Evolutionary conservation across 2,888 invertebrate species (phyloP), one percentile per base, ranked within the genome.

Genomic region (Drosophila mimica): DNA sequence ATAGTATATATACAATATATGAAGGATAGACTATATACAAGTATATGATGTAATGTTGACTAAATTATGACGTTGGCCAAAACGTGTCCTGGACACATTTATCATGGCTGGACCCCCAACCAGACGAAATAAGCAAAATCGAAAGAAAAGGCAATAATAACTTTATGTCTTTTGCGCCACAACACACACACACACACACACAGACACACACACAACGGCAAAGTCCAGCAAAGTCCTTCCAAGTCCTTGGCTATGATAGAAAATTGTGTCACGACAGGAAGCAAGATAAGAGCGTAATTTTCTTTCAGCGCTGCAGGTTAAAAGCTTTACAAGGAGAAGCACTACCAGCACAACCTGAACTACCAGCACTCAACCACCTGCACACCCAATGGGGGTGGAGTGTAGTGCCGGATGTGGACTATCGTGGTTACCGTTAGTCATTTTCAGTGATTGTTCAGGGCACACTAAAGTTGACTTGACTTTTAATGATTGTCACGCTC

Each of bases 231-330:
- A 60, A 64, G 58, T 76, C 57, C 61, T 62, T 56, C 46, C 52
- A 58, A 76, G 62, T 61, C 79, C 73, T 83, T 74, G 60, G 64
- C 82, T 90, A 91, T 92, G 91, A 92, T 92, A 92, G 91, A 92
- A 92, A 92, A 92, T 91, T 92, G 90, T 92, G 91, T 91, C 93
- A 93, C 93, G 93, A 93, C 93, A 93, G 93, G 93, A 93, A 93
- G 88, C 92, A 83, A 92, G 93, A 93, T 93, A 93, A 93, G 93
- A 92, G 89, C 91, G 92, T 92, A 93, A 92, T 92, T 91, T 88
- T 91, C 92, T 87, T 87, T 87, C 90, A 89, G 80, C 89, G 82
- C 80, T 74, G 74, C 74, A 74, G 74, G 70, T 76, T 76, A 66
- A 86, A 86, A 82, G 86, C 87, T 73, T 70, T 74, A 56, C 70